Evolutionary conservation across 2,113 vertebrate species (phyloP).

Genomic region (Onychostruthus taczanowskii): DNA sequence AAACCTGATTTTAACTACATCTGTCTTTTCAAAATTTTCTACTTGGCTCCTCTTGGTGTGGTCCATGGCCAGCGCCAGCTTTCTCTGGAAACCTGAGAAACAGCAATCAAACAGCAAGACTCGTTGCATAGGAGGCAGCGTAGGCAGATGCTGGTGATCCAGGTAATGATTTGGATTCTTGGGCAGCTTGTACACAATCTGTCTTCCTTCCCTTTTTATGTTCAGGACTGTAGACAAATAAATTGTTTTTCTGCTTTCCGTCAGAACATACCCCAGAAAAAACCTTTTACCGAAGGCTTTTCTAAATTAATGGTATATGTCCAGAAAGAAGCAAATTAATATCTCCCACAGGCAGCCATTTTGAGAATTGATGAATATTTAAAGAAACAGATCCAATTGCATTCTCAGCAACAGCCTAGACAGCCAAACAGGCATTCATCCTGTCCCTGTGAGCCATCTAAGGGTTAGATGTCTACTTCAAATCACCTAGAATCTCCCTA

Average conservation of each 20-base stretch:
- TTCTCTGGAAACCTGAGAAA: not conserved
- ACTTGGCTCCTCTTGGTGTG: not conserved
- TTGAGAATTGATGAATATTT: not conserved
- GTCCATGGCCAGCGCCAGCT: not conserved
- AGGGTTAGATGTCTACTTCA: not conserved
- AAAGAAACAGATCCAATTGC: not conserved
- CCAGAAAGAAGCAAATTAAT: not conserved
- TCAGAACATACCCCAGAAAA: not conserved
- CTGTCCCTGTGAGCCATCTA: not conserved
- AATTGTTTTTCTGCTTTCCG: not conserved
- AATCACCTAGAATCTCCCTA: not conserved
- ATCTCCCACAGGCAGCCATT: not conserved
- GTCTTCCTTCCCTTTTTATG: not conserved
- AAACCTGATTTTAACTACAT: not conserved
- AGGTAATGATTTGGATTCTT: not conserved
- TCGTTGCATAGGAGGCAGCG: rapidly evolving
- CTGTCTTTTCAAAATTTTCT: not conserved
- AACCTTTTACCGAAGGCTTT: not conserved
- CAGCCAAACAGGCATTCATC: not conserved
- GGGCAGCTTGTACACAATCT: not conserved
- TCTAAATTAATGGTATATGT: not conserved
- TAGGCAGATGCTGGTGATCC: not conserved
- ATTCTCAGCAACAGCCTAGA: not conserved
- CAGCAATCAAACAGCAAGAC: not conserved
- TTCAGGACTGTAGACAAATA: not conserved